Base-by-base conservation (phyloP, 2,888 invertebrate genomes). In the Drosophila setosimentum region DNA sequence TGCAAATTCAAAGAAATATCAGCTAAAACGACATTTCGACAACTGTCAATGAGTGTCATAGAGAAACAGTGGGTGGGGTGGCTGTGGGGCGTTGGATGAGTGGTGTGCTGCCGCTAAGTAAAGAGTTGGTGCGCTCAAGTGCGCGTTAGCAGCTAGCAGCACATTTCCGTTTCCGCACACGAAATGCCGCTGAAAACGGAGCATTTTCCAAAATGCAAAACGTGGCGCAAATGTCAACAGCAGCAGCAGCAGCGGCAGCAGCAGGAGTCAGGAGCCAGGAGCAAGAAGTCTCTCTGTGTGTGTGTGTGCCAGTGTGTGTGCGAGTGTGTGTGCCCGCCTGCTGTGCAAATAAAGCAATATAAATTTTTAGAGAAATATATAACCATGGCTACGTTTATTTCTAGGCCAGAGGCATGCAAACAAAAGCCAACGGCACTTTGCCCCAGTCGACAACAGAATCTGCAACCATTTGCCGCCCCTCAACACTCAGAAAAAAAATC, bases 111-210 rank as follows among this genome's bases (percentile, higher is more conserved):
- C 29, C 58, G 53, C 29, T 40, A 42, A 49, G 49, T 55, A 37
- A 53, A 76, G 76, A 66, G 77, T 67, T 80, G 76, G 72, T 60
- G 49, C 75, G 74, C 67, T 89, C 78, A 87, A 89, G 87, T 83
- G 77, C 75, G 80, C 89, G 87, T 78, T 76, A 71, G 70, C 67
- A 90, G 77, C 89, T 68, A 84, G 88, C 75, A 90, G 80, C 86
- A 87, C 86, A 87, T 87, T 88, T 87, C 90, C 87, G 87, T 86
- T 87, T 90, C 90, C 90, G 87, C 70, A 88, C 89, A 88, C 90
- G 87, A 90, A 87, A 86, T 80, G 86, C 86, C 80, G 88, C 80
- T 83, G 70, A 78, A 85, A 87, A 79, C 90, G 83, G 68, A 90
- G 76, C 88, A 90, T 86, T 90, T 90, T 77, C 80, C 77, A 70